phyloP scores from a whole-genome alignment of 2,888 invertebrate genomes.

The Nezara viridula region DNA sequence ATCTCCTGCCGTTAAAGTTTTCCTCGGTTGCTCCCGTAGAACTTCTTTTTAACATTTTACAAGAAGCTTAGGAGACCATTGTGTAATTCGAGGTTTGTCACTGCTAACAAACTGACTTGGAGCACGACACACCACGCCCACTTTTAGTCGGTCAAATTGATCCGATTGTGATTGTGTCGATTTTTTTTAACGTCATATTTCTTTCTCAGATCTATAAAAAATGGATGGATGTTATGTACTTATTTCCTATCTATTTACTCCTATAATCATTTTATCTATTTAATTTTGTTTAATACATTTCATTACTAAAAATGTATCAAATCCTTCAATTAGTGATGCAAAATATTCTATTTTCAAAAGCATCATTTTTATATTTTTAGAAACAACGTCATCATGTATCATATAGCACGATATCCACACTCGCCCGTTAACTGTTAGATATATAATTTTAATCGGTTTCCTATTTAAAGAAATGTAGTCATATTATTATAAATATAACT shows the following conservation, averaged over 20 bases:
- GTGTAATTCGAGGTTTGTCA: conserved; percentile 5
- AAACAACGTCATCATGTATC: no score
- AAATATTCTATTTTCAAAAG: no score
- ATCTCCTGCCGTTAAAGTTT: not conserved
- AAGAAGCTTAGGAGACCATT: not conserved
- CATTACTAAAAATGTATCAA: no score
- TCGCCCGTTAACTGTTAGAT: no score
- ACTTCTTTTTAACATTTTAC: not conserved
- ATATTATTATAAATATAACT: no score
- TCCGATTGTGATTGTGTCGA: not conserved
- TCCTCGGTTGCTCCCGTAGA: not conserved
- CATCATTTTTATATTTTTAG: no score
- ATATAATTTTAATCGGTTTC: no score
- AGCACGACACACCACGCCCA: conserved; percentile 16
- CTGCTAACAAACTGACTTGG: not conserved
- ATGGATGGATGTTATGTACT: not conserved
- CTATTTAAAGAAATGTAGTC: no score
- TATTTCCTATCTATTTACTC: not conserved
- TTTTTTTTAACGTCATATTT: not conserved
- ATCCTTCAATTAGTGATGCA: no score
- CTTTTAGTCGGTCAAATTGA: conserved; percentile 1
- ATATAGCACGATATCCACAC: no score
- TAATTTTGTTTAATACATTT: no score
- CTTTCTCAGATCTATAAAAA: not conserved
- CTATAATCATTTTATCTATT: no score